Evolutionary conservation across 2,113 vertebrate genomes (phyloP), one percentile per base, ranked within the genome.

Genomic region (Melanocharis versteri): DNA sequence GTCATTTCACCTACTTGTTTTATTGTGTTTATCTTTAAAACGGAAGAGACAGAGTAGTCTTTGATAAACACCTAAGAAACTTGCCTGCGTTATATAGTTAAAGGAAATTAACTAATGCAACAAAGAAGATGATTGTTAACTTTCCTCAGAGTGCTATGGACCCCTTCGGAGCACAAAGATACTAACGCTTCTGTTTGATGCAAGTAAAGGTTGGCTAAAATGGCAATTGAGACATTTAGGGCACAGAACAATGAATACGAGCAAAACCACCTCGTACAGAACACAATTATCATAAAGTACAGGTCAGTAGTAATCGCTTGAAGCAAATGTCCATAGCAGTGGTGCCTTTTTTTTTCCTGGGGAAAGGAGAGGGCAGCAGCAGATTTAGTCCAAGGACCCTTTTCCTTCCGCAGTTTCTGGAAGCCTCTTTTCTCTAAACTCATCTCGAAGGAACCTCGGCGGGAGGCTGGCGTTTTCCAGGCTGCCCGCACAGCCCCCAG

Each of bases 71-170:
- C 21, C 26, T 21, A 28, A 47, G 24, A 76, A 33, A 79, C 47
- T n/a, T 68, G 60, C 5, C 61, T 56, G n/a, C 13, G 20, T 42
- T 71, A 28, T 51, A 35, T 5, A 30, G 14, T 51, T 53, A 71
- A 78, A 82, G 35, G 18, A 82, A 75, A 30, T 16, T n/a, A 90
- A 70, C 42, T 66, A 89, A 84, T 15, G 19, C 3, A 71, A 68
- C 27, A n/a, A 62, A 71, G 37, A 60, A 39, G 30, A 44, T 4
- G 6, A 88, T 13, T 13, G 11, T 21, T 64, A 23, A 35, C 15
- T 75, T 87, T 45, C 5, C 30, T 77, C 2, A 1, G 10, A 30
- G 11, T 7, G 2, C 35, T 69, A 4, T 0, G 1, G 37, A 30
- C n/a, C 39, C 69, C 40, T 30, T 19, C 28, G n/a, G 28, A 48